phyloP scores from a whole-genome alignment of 2,797 vertebrate genomes.

The Notolepis coatsorum region DNA sequence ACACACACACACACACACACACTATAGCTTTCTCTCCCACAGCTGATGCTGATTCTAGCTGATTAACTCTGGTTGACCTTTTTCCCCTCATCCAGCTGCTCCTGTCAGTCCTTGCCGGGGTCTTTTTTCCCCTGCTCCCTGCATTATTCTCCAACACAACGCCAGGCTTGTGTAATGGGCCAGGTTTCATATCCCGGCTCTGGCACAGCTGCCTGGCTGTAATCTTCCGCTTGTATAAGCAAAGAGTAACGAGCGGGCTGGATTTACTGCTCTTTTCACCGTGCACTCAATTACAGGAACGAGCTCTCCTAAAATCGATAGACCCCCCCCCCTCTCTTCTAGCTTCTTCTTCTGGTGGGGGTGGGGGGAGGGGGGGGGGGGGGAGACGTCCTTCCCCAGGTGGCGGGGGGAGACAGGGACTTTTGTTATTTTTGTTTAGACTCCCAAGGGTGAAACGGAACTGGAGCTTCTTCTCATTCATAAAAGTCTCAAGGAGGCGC shows the following conservation, averaged over 20 bases:
- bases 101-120: conserved; percentile 47
- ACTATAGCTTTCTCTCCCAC: conserved; percentile 28
- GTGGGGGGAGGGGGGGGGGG: too few relatives aligned
- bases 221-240: conserved; percentile 69
- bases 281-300: conserved; percentile 59
- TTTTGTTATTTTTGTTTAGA: conserved; percentile 29
- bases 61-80: conserved; percentile 79
- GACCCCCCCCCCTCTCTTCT: conserved; percentile 36
- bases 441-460: conserved; percentile 53
- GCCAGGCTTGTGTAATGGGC: conserved; percentile 35
- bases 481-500: conserved; percentile 66
- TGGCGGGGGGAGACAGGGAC: conserved; percentile 32
- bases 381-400: conserved; percentile 9
- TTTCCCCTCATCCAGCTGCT: conserved; percentile 70
- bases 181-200: conserved; percentile 53
- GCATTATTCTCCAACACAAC: conserved; percentile 51
- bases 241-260: conserved; percentile 62
- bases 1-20: conserved; percentile 24
- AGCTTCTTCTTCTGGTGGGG: too few relatives aligned
- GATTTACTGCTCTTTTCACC: conserved; percentile 69
- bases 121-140: too few relatives aligned
- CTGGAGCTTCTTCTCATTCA: conserved; percentile 69
- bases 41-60: conserved; percentile 75
- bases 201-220: conserved; percentile 49
- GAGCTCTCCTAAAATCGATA: conserved; percentile 67